Evolutionary conservation across 2,888 invertebrate species (phyloP).

Genomic region (Argyra leucocephala): DNA sequence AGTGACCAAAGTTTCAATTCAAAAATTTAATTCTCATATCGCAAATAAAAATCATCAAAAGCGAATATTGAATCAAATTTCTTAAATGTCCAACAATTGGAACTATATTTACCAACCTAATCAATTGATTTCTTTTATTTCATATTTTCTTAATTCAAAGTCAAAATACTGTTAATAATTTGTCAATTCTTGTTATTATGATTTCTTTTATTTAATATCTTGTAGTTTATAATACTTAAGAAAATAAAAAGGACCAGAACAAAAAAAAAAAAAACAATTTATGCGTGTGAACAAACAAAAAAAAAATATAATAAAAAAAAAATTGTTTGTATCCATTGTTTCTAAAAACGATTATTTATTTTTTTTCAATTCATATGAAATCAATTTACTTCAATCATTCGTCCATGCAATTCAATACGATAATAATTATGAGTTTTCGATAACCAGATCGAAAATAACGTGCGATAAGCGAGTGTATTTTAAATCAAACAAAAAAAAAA

Average conservation of each 20-base stretch:
- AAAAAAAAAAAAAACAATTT: background rate
- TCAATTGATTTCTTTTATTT: background rate
- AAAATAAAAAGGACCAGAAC: background rate
- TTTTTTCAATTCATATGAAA: background rate
- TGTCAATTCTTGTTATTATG: background rate
- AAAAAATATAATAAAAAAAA: too few relatives aligned
- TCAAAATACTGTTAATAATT: conserved; percentile 4
- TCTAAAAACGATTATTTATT: background rate
- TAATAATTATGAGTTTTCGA: too few relatives aligned
- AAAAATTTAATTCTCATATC: too few relatives aligned
- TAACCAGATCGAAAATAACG: too few relatives aligned
- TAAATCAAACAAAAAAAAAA: too few relatives aligned
- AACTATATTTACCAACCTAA: background rate
- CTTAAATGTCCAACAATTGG: background rate
- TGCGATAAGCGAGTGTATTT: background rate
- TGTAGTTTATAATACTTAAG: background rate
- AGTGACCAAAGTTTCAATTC: too few relatives aligned
- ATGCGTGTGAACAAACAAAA: background rate
- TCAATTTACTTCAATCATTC: background rate
- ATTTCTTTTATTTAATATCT: background rate
- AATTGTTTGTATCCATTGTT: background rate
- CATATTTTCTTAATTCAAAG: background rate
- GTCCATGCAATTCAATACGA: background rate
- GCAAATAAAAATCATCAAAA: too few relatives aligned
- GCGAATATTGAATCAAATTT: too few relatives aligned